These are phyloP conservation scores for Tigriopus californicus DNA, from an alignment of 2,888 invertebrate species.

Conservation along the genomic window DNA sequence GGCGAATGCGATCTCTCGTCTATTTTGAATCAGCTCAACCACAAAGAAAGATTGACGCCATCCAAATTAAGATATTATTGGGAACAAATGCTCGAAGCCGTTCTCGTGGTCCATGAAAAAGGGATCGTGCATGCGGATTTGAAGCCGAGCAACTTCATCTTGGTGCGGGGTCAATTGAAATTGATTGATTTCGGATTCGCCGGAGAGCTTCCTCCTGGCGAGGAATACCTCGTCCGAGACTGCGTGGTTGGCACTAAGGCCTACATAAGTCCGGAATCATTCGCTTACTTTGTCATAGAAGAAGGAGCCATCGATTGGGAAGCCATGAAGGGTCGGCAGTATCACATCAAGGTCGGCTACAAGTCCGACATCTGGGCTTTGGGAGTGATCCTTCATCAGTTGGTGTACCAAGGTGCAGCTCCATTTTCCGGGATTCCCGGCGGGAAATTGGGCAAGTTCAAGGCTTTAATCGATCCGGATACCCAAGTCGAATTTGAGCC, in stretches of 20 bases:
- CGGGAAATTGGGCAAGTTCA: background rate
- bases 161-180: slow-evolving; percentile 4
- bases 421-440: slow-evolving; percentile 3
- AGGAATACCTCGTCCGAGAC: background rate
- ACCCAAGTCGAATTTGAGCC: slow-evolving; percentile 2
- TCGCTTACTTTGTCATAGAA: background rate
- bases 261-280: background rate
- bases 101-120: background rate
- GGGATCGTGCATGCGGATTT: slow-evolving; percentile 2
- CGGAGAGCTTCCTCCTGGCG: background rate
- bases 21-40: background rate
- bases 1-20: background rate
- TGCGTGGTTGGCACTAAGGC: slow-evolving; percentile 7
- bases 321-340: background rate
- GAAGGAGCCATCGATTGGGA: background rate
- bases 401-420: background rate
- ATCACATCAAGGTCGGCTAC: background rate
- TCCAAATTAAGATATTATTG: slow-evolving; percentile 5
- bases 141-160: slow-evolving; percentile 4
- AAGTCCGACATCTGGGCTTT: slow-evolving; percentile 12
- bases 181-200: slow-evolving; percentile 11
- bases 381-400: slow-evolving; percentile 6
- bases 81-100: slow-evolving; percentile 11
- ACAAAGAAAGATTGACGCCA: background rate
- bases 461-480: slow-evolving; percentile 1